Conservation (phyloP, 2,888 invertebrate genomes). For the Heliconius aoede region DNA sequence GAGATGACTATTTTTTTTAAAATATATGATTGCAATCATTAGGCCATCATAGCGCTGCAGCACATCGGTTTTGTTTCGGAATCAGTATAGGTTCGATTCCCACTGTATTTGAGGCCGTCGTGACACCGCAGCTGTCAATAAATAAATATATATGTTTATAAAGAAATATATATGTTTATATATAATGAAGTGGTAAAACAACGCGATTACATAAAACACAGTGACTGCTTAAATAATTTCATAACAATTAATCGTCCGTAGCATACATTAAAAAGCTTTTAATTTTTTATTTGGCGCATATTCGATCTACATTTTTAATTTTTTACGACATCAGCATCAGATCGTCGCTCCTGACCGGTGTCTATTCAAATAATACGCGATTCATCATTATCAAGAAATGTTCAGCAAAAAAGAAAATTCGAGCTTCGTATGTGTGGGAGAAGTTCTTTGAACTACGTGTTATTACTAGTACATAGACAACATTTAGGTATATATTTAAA, state of each 20-base stretch:
- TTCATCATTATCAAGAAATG: conserved; percentile 72
- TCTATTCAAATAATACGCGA: conserved; percentile 66
- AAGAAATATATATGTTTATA: too few relatives aligned
- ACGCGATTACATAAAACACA: not conserved
- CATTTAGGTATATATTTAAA: conserved; percentile 1
- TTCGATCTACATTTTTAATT: conserved; percentile 38
- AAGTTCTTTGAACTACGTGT: conserved; percentile 64
- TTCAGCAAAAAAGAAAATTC: conserved; percentile 64
- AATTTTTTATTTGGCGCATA: conserved; percentile 33
- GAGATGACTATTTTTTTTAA: too few relatives aligned
- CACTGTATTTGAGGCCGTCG: not conserved
- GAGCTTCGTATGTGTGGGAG: conserved; percentile 62
- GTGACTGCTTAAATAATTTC: not conserved
- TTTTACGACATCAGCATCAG: conserved; percentile 37
- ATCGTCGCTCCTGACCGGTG: conserved; percentile 51
- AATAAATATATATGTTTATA: too few relatives aligned
- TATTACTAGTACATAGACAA: conserved; percentile 46
- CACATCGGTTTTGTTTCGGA: too few relatives aligned
- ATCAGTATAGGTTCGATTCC: too few relatives aligned
- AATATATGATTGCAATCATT: too few relatives aligned
- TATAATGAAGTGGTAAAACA: not conserved
- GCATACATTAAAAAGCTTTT: conserved; percentile 34
- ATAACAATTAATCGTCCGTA: not conserved
- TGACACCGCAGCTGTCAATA: not conserved
- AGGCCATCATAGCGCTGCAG: too few relatives aligned